phyloP scores from a whole-genome alignment of 2,888 invertebrate genomes.

The Macrophya annulata region DNA sequence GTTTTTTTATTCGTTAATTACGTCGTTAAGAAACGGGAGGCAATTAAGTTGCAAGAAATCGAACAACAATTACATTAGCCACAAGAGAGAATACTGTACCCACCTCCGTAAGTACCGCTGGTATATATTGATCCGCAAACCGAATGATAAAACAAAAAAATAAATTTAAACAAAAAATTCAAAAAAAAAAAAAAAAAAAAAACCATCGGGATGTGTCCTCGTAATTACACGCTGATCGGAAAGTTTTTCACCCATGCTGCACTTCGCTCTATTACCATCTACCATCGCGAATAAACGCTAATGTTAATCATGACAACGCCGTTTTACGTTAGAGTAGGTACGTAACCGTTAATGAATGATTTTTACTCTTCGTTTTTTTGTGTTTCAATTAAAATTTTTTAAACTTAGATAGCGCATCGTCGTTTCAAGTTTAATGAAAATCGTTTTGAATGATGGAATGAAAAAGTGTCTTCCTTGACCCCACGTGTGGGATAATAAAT shows the following conservation, averaged over 20 bases:
- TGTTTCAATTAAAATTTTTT: neutral
- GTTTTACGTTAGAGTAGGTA: neutral
- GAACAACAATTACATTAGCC: conserved; percentile 77
- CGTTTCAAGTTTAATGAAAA: neutral
- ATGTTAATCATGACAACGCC: conserved; percentile 4
- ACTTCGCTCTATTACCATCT: neutral
- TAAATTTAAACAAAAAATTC: conserved; percentile 58
- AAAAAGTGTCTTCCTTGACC: neutral
- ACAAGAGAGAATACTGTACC: conserved; percentile 58
- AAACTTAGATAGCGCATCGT: neutral
- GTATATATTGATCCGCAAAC: conserved; percentile 73
- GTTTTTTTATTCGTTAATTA: conserved; percentile 76
- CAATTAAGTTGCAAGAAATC: conserved; percentile 78
- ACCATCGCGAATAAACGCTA: conserved; percentile 6
- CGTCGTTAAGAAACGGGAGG: conserved; percentile 74
- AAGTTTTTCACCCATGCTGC: conserved; percentile 2
- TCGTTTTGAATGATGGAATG: neutral
- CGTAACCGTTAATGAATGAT: too few relatives aligned
- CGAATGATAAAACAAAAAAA: conserved; percentile 61
- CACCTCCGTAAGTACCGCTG: conserved; percentile 66
- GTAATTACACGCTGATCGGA: conserved; percentile 6
- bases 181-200: conserved; percentile 58
- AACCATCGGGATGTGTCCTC: neutral
- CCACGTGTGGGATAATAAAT: neutral
- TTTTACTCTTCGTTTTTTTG: conserved; percentile 3